These are phyloP conservation scores for Adelphocoris suturalis DNA, from an alignment of 2,888 invertebrate species.

Conservation along the genomic window DNA sequence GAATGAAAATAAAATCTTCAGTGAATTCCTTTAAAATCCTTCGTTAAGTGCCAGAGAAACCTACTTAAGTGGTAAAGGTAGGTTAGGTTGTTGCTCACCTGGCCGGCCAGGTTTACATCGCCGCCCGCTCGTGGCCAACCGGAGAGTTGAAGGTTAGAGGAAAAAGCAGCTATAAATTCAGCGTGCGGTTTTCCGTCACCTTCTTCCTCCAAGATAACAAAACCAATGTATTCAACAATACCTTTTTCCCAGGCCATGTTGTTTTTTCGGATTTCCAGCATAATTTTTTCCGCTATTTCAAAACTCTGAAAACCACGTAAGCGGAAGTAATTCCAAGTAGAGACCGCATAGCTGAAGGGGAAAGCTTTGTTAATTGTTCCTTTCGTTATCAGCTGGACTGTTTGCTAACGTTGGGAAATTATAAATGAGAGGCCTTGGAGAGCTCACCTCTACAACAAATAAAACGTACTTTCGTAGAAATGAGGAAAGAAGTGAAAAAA, in stretches of 20 bases:
- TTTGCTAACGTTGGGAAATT: neutral
- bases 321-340: neutral
- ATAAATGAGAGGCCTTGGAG: neutral
- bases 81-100: neutral
- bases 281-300: neutral
- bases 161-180: slow-evolving; percentile 15
- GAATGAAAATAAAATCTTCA: no score
- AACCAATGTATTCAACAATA: slow-evolving; percentile 32
- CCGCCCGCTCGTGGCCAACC: neutral
- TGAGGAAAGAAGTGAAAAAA: no score
- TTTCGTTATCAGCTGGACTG: neutral
- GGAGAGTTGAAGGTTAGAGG: slow-evolving; percentile 42
- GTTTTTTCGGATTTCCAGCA: neutral
- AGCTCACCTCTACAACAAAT: neutral
- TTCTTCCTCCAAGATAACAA: slow-evolving; percentile 33
- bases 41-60: no score
- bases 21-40: no score
- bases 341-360: no score
- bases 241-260: neutral
- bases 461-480: neutral
- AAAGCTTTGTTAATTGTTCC: neutral
- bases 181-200: slow-evolving; percentile 12
- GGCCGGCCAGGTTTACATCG: neutral
- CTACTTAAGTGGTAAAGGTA: no score
- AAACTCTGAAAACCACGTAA: neutral